A percentile compares a stretch with the other conserved stretches of the same genome.
phyloP scores from a whole-genome alignment of 2,113 vertebrate species.

The Chamaea fasciata region DNA sequence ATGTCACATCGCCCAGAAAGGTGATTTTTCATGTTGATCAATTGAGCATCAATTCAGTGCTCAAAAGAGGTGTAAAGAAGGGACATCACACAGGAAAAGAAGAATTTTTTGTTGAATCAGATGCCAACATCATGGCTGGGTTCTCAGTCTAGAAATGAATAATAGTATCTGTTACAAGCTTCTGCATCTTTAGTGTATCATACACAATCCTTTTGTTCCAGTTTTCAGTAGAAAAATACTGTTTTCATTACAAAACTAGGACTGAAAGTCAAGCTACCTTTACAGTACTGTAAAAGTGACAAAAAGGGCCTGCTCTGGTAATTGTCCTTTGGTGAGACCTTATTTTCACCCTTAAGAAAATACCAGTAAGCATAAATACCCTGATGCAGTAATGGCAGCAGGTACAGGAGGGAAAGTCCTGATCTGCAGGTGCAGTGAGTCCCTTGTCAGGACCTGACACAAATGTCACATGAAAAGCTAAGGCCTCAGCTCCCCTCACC shows the following conservation, averaged over 20 bases:
- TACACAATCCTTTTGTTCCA: neutral
- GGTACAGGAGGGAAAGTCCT: neutral
- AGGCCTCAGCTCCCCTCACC: neutral
- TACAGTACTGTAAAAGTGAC: neutral
- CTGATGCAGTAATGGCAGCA: neutral
- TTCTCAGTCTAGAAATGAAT: neutral
- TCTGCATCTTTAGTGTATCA: neutral
- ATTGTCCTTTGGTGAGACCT: neutral
- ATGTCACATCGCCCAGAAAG: neutral
- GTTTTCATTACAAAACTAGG: neutral
- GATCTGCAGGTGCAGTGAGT: neutral
- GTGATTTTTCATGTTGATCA: neutral
- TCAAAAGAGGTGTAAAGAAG: neutral
- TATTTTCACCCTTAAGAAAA: neutral
- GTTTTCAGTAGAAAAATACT: neutral
- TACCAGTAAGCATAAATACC: neutral
- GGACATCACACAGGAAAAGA: neutral
- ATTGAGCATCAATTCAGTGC: neutral
- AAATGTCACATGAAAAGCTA: neutral
- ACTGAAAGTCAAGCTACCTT: neutral
- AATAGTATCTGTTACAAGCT: neutral
- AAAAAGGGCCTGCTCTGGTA: neutral
- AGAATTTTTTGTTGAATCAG: neutral
- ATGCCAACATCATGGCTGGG: neutral
- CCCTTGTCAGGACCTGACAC: too few relatives aligned